A percentile compares a stretch with the other conserved stretches of the same genome.
Evolutionary conservation across 2,113 vertebrate genomes (phyloP).

Genomic region (Bubo bubo): DNA sequence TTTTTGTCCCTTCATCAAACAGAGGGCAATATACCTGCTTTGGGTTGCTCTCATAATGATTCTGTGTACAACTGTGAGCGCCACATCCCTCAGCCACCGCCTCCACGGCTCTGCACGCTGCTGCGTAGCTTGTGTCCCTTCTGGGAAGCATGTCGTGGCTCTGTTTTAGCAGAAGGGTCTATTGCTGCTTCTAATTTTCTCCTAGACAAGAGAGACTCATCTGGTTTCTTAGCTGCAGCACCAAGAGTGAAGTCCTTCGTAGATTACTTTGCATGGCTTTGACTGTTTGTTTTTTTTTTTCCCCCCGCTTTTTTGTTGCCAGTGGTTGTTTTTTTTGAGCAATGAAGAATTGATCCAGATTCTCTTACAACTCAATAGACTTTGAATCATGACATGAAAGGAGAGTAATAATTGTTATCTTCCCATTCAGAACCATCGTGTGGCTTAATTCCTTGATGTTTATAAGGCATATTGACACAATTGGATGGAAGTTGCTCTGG

Average conservation of each 20-base stretch:
- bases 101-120: not conserved
- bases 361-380: not conserved
- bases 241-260: not conserved
- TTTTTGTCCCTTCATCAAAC: not conserved
- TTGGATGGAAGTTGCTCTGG: not conserved
- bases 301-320: not conserved
- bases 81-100: not conserved
- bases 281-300: not conserved
- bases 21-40: not conserved
- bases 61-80: not conserved
- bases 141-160: not conserved
- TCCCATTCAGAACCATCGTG: not conserved
- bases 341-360: not conserved
- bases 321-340: not conserved
- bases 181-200: not conserved
- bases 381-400: not conserved
- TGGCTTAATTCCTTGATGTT: not conserved
- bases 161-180: not conserved
- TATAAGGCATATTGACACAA: rapidly evolving
- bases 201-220: not conserved
- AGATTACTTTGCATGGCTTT: not conserved
- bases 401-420: not conserved
- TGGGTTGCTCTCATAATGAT: not conserved
- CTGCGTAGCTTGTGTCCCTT: rapidly evolving
- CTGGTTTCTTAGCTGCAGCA: not conserved